Evolutionary conservation across 1,140 invertebrate species (phyloP).

Genomic region (Grapholita molesta): DNA sequence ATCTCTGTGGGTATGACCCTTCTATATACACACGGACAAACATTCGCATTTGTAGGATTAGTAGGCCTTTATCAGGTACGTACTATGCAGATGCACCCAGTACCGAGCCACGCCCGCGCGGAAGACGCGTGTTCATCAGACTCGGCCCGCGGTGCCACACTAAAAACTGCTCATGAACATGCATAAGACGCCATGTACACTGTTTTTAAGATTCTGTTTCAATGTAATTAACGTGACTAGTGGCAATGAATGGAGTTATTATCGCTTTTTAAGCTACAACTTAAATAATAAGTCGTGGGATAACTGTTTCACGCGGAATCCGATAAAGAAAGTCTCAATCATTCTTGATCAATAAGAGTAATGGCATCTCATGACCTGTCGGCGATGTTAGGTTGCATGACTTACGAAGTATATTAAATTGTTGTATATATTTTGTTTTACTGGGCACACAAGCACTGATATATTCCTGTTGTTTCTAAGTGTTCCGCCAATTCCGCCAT

Average conservation of each 20-base stretch:
- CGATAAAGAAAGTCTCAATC: neutral
- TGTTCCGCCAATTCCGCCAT: too few relatives aligned
- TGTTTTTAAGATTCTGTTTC: neutral
- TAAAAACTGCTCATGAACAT: neutral
- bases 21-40: too few relatives aligned
- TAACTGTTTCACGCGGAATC: neutral
- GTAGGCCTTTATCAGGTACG: too few relatives aligned
- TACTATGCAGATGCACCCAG: too few relatives aligned
- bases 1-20: too few relatives aligned
- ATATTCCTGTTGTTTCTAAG: too few relatives aligned
- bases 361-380: too few relatives aligned
- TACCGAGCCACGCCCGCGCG: neutral
- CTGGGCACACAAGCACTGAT: too few relatives aligned
- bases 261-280: neutral
- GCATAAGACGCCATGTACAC: neutral
- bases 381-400: neutral
- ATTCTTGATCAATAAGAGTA: neutral
- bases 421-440: too few relatives aligned
- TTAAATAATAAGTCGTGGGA: neutral
- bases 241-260: neutral
- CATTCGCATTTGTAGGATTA: too few relatives aligned
- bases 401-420: too few relatives aligned
- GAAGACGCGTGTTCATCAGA: neutral
- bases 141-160: too few relatives aligned
- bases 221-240: neutral